Conservation (phyloP, 2,888 invertebrate genomes). For the Hecatera dysodea region DNA sequence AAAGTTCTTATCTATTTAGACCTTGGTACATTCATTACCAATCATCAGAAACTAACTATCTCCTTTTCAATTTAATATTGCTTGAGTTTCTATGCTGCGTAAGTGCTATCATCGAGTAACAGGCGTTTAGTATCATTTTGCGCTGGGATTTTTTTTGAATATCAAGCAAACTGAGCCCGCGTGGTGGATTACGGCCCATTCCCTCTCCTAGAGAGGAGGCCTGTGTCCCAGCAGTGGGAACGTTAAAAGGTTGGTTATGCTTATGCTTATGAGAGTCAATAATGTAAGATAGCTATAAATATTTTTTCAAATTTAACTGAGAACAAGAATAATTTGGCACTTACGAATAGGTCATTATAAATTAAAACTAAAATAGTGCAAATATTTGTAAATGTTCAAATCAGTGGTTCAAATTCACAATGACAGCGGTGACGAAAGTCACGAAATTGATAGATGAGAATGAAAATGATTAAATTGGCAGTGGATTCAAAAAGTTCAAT, state of each 20-base stretch:
- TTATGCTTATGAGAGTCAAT: too few relatives aligned
- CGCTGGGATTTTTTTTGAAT: neutral
- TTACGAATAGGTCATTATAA: slow-evolving; percentile 64
- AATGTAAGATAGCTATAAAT: too few relatives aligned
- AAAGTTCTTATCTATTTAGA: too few relatives aligned
- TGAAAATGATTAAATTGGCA: slow-evolving; percentile 7
- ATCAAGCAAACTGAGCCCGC: neutral
- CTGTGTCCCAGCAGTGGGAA: too few relatives aligned
- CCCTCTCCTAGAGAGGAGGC: too few relatives aligned
- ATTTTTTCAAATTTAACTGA: neutral
- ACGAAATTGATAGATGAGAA: slow-evolving; percentile 4
- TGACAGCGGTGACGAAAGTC: neutral
- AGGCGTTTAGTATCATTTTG: neutral
- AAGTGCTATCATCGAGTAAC: neutral
- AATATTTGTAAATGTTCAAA: slow-evolving; percentile 57
- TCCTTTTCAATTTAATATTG: neutral
- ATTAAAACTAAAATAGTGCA: slow-evolving; percentile 24
- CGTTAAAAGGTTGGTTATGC: too few relatives aligned
- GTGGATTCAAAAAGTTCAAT: slow-evolving; percentile 28
- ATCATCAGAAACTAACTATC: too few relatives aligned
- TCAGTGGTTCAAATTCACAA: slow-evolving; percentile 9
- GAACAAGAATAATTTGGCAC: slow-evolving; percentile 13
- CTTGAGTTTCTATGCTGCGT: slow-evolving; percentile 1
- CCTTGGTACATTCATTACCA: too few relatives aligned
- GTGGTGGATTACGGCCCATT: too few relatives aligned